These are phyloP conservation scores for Ibycter americanus DNA, from an alignment of 2,797 vertebrate genomes.

Conservation along the genomic window DNA sequence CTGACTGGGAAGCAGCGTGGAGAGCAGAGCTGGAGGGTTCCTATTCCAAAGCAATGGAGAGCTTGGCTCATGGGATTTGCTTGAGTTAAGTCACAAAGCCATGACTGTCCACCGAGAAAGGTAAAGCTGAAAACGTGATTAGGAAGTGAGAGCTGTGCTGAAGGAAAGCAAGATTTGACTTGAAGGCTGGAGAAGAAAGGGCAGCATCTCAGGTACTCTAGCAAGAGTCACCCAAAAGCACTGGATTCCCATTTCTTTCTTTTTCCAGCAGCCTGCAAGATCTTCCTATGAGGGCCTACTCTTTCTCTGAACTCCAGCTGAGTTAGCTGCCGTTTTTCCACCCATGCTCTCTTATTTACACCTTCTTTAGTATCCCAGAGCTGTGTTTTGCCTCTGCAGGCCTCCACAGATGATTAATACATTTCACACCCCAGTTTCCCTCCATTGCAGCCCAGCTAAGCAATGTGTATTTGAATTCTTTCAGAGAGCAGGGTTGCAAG, in stretches of 20 bases:
- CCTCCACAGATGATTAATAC: neutral
- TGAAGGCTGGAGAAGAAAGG: neutral
- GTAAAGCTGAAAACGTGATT: accelerated
- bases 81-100: neutral
- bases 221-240: neutral
- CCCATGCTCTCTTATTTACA: neutral
- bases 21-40: neutral
- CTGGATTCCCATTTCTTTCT: neutral
- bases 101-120: neutral
- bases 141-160: neutral
- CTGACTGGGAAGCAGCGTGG: accelerated
- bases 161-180: neutral
- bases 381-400: neutral
- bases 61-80: neutral
- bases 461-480: neutral
- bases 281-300: neutral
- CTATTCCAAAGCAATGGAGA: neutral
- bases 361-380: neutral
- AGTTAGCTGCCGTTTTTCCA: neutral
- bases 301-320: neutral
- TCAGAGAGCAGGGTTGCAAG: neutral
- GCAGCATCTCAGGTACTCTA: neutral
- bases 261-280: neutral
- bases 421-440: neutral
- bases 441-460: neutral